Conservation (phyloP, 2,797 vertebrate species). For the Rachycentron canadum region DNA sequence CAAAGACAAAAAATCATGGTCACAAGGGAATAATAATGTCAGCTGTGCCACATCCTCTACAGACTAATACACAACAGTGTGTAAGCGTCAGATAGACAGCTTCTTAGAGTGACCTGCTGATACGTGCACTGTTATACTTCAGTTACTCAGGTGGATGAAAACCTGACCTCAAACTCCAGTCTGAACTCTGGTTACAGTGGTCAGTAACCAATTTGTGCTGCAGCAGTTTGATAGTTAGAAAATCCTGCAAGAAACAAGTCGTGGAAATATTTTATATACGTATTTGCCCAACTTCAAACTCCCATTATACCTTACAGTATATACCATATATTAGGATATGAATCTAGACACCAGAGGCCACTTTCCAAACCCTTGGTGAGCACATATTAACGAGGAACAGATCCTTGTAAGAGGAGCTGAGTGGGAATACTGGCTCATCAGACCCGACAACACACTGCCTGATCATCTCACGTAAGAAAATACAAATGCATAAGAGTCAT, state of each 20-base stretch:
- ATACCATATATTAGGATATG: neutral
- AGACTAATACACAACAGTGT: neutral
- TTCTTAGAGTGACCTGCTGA: neutral
- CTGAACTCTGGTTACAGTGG: neutral
- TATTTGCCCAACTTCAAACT: neutral
- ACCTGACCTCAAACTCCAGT: neutral
- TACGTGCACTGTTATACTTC: neutral
- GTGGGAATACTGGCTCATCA: neutral
- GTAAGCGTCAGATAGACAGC: neutral
- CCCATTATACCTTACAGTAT: neutral
- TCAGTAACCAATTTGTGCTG: neutral
- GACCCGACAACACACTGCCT: neutral
- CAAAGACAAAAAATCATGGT: neutral
- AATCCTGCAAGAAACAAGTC: neutral
- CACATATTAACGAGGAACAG: slow-evolving; percentile 4
- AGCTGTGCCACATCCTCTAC: neutral
- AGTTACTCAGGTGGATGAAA: neutral
- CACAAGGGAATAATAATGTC: neutral
- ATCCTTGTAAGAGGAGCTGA: neutral
- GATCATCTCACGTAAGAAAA: slow-evolving; percentile 12
- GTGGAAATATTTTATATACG: neutral
- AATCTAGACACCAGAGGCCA: neutral
- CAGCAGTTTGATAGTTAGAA: neutral
- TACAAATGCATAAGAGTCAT: neutral
- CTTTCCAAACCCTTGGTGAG: neutral